Base-by-base conservation (phyloP, 2,797 vertebrate genomes). In the Diplodus puntazzo region DNA sequence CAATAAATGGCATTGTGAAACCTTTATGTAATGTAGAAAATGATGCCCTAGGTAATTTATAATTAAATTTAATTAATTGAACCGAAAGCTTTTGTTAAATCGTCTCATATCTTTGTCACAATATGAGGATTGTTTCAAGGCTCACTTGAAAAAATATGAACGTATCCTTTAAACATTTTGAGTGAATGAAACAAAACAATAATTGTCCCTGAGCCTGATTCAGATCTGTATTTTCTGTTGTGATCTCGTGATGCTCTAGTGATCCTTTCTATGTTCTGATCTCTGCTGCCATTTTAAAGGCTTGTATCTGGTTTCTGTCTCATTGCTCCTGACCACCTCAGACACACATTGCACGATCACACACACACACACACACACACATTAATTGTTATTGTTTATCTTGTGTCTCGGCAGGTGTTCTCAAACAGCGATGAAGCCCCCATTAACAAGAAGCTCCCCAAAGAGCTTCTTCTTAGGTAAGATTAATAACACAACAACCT, bases 391-490 rank as follows among this genome's bases (percentile, higher is more conserved):
- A 18, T 75, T 83, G 63, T 93, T 82, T 80, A 42, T 79, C 58
- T 90, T 88, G 72, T 92, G 78, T 94, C 79, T 89, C 84, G 70
- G 79, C 93, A 99, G 97, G 97, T 97, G 94, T 98, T 99, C 96
- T 97, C 97, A 93, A 98, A 94, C 95, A 98, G 91, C 59, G 98
- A 99, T 94, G 98, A 99, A 94, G 97, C 97, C 75, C 96, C 96
- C 86, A 98, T 99, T 94, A 99, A 99, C 95, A 98, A 97, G 95
- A 98, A 98, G 93, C 96, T 99, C 86, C 98, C 98, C 80, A 99
- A 98, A 96, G 98, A 99, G 93, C 97, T 99, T 85, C 96, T 98
- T 55, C 95, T 99, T 92, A 97, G 98, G 97, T 99, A 95, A 96
- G 94, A 86, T 23, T 86, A 50, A 52, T 43, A 67, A 66, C 43